A percentile compares a stretch with the other conserved stretches of the same genome.
Conservation (phyloP, 2,888 invertebrate species). For the Microctonus brassicae region DNA sequence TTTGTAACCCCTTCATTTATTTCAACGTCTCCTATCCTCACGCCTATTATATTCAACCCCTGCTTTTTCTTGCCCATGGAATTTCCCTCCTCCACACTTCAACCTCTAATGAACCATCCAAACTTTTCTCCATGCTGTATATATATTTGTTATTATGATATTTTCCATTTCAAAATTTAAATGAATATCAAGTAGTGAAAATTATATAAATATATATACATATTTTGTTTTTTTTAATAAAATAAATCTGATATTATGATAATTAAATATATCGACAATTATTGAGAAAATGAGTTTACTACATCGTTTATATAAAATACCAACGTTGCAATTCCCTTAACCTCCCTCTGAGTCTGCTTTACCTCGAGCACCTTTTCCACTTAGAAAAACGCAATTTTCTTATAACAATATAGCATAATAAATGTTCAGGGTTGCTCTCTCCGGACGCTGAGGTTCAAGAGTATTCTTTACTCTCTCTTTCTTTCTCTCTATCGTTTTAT, state of each 20-base stretch:
- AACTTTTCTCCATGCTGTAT: conserved; percentile 37
- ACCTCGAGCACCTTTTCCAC: conserved; percentile 46
- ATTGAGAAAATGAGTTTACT: conserved; percentile 6
- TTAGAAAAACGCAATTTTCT: conserved; percentile 68
- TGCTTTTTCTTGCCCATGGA: not conserved
- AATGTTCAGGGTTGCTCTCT: conserved; percentile 59
- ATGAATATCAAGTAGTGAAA: too few species aligned
- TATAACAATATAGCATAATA: conserved; percentile 68
- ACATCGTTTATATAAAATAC: not conserved
- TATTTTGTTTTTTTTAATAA: not conserved
- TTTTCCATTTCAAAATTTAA: conserved; percentile 7
- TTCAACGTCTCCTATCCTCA: conserved; percentile 56
- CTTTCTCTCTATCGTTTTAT: not conserved
- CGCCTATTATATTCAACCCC: conserved; percentile 56
- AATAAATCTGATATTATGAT: not conserved
- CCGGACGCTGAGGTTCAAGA: conserved; percentile 35
- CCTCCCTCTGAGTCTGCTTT: conserved; percentile 29
- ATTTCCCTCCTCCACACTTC: conserved; percentile 44
- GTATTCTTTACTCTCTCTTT: not conserved
- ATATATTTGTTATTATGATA: not conserved
- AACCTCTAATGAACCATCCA: conserved; percentile 50
- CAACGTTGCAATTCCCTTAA: not conserved
- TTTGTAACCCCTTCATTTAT: conserved; percentile 46
- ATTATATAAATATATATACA: not conserved
- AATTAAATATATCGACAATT: conserved; percentile 28